Evolutionary conservation across 2,113 vertebrate species (phyloP).

Genomic region (Lampris incognitus): DNA sequence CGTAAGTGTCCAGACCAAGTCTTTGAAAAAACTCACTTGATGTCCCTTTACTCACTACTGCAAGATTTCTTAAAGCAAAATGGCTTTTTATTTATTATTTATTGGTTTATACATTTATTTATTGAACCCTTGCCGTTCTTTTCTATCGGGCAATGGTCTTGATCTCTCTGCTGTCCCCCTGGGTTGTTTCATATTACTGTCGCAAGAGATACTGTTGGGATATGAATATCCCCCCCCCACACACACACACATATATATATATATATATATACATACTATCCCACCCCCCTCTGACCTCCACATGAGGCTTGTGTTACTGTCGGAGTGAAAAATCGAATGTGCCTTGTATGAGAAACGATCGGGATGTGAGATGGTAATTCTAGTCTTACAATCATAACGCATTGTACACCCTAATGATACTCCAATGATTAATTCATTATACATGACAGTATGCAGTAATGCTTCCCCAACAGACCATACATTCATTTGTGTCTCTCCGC

Average conservation of each 20-base stretch:
- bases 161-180: constrained; percentile 14
- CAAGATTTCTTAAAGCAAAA: neutral
- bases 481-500: constrained; percentile 16
- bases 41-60: neutral
- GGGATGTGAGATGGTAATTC: constrained; percentile 60
- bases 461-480: constrained; percentile 35
- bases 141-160: constrained; percentile 19
- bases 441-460: constrained; percentile 22
- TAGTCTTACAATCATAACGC: constrained; percentile 57
- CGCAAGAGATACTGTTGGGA: constrained; percentile 19
- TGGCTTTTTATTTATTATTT: neutral
- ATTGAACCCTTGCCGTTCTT: constrained; percentile 8
- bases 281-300: constrained; percentile 32
- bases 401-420: constrained; percentile 48
- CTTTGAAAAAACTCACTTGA: neutral
- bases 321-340: constrained; percentile 63
- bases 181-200: constrained; percentile 43
- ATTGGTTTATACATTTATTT: neutral
- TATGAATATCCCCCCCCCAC: neutral
- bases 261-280: constrained; percentile 24
- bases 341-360: constrained; percentile 53
- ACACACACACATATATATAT: constrained; percentile 16
- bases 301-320: constrained; percentile 59
- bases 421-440: constrained; percentile 58
- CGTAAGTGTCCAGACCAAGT: constrained; percentile 85